Evolutionary conservation across 2,888 invertebrate species (phyloP).

Genomic region (Drosophila heteroneura): DNA sequence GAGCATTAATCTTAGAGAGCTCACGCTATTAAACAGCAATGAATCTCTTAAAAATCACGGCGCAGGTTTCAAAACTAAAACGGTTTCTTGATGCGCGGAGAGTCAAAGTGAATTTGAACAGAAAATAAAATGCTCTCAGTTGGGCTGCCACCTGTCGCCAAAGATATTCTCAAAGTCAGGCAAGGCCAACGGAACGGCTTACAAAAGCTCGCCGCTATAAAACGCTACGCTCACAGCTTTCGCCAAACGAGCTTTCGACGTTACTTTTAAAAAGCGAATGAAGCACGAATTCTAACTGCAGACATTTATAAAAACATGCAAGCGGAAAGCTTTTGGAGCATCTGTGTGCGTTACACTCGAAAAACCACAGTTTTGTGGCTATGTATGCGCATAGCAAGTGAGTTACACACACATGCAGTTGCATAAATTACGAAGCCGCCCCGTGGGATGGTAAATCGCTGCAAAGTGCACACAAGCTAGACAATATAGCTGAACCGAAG

Average conservation of each 20-base stretch:
- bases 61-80: conserved; percentile 1
- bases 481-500: conserved; percentile 36
- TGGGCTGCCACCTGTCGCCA: conserved; percentile 19
- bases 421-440: conserved; percentile 57
- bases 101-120: neutral
- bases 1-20: neutral
- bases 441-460: conserved; percentile 29
- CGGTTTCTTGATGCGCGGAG: neutral
- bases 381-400: conserved; percentile 9
- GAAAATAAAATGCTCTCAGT: neutral
- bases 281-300: neutral
- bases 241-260: conserved; percentile 8
- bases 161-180: neutral
- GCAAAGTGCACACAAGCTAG: conserved; percentile 39
- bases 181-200: neutral
- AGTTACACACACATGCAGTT: conserved; percentile 25
- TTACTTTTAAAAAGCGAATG: neutral
- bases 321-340: conserved; percentile 14
- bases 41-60: neutral
- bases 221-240: conserved; percentile 5
- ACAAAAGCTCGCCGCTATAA: conserved; percentile 27
- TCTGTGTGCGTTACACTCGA: conserved; percentile 5
- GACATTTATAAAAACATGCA: neutral
- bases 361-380: neutral
- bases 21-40: neutral